Base-by-base conservation (phyloP, 1,140 invertebrate species). In the Himalopsyche phryganea region DNA sequence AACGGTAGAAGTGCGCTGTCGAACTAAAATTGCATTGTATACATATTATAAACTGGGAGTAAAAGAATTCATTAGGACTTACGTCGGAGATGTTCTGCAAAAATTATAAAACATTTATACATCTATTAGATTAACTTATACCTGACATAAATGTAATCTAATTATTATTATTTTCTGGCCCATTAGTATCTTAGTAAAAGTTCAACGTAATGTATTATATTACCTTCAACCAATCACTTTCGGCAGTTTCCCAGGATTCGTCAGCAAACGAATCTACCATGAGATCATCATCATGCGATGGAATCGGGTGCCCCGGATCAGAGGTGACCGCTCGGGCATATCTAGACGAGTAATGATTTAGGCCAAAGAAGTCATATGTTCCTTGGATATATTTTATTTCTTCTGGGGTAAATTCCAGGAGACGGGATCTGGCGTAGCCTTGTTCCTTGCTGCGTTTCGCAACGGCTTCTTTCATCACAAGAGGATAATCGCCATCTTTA, bases 401-500 rank as follows among this genome's bases (percentile, higher is more conserved):
- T 5, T 77, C 64, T 6, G 65, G 19, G 0, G 68, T 77, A 54
- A 86, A 79, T 1, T 45, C 56, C 0, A 80, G 81, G 0, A 86
- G 71, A 35, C 81, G 70, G 0, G 82, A 83, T 23, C 64, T 68
- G 0, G 62, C 19, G 45, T 71, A 81, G 11, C 81, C 81, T 76
- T 88, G 82, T 40, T 72, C 60, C 36, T 69, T 66, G 66, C 85
- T 85, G 14, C 79, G 74, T 20, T 74, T 72, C 33, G 75, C 72
- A 6, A 88, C 75, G 41, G 76, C 69, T 61, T 84, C 71, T 44
- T 79, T 80, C 74, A 88, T 84, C 1, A 83, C 63, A 53, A 70
- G 66, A 9, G 86, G 85, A 66, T 88, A 89, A 64, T 87, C 81
- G 17, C 86, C 86, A 38, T 73, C 67, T 46, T 70, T 69, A 2